Evolutionary conservation across 1,140 invertebrate genomes (phyloP), one percentile per base, ranked within the genome.

Genomic region (Saccostrea glomerata): DNA sequence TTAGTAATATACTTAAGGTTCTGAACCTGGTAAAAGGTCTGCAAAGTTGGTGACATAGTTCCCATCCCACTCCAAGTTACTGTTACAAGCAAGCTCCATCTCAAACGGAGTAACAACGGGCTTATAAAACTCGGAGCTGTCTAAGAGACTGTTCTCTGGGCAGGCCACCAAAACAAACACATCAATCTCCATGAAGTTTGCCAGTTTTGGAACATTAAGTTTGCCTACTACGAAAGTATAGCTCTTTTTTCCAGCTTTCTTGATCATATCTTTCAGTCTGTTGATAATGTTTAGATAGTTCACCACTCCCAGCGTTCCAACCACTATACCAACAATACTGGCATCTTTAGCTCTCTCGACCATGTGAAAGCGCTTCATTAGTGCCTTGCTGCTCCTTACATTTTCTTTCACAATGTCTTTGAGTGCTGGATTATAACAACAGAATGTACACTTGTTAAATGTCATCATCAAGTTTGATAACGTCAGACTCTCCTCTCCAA

Each of bases 191-290:
- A 97, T 96, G 95, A 98, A 98, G 95, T 99, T 99, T 0, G 98
- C 98, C 86, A 99, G 95, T 95, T 99, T 99, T 0, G 97, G 97
- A 70, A 97, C 97, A 96, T 98, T 99, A 23, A 98, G 97, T 95
- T 98, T 98, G 3, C 98, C 98, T 85, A 99, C 97, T 55, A 97
- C 97, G 77, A 99, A 96, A n/a, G 98, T 97, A 92, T 99, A 99
- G 85, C 96, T 97, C 92, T 98, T 98, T 93, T 98, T 98, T 0
- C 97, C 97, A 63, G 97, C 96, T 63, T 95, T 94, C 92, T 96
- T 97, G 1, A 98, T 96, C 55, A 98, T 95, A 63, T 96, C 93
- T 94, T 98, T 98, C 77, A 99, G 94, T 89, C 96, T 96, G 23
- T 96, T 95, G n/a, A 99, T 97, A 36, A 97, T 96, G 73, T 97